Base-by-base conservation (phyloP, 2,113 vertebrate genomes). In the Plotosus lineatus region DNA sequence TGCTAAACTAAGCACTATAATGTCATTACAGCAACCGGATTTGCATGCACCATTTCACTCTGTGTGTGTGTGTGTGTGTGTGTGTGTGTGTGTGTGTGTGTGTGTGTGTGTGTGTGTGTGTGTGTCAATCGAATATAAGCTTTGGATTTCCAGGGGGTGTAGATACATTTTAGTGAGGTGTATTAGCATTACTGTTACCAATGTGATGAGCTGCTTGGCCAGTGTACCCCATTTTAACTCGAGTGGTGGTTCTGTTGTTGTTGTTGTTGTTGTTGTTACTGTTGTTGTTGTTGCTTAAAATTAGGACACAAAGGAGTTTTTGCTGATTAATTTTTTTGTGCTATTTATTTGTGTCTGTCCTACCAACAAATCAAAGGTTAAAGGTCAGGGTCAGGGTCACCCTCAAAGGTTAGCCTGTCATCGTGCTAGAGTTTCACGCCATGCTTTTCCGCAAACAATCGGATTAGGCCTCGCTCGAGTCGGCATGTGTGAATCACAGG, bases 321-420 rank as follows among this genome's bases (percentile, higher is more conserved):
- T 63, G 56, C 53, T 17, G 23, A 6, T 77, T 14, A 23, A 65
- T 58, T 61, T 72, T 77, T 58, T 2, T 15, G 4, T 42, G 23
- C 2, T 28, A 15, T 68, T 5, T 1, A 15, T 5, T 33, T 60
- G 19, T 55, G 7, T 0, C 77, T 56, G n/a, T 8, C 6, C 50
- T 79, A 56, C 33, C 5, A 69, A 26, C n/a, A 42, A 33, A 48
- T 51, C 31, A 26, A 53, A 42, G 63, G 28, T 38, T 31, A 80
- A 50, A n/a, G 79, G 79, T 80, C 79, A 73, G 66, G 68, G 68
- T 79, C 66, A 80, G 72, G 58, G 56, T 53, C 73, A 26, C 53
- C 28, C 73, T 38, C n/a, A 36, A 19, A 28, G 61, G 72, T 65
- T 56, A 36, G 55, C 28, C 26, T n/a, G 31, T 76, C 26, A 68